Conservation (phyloP, 2,113 vertebrate species). For the Mustela nigripes region DNA sequence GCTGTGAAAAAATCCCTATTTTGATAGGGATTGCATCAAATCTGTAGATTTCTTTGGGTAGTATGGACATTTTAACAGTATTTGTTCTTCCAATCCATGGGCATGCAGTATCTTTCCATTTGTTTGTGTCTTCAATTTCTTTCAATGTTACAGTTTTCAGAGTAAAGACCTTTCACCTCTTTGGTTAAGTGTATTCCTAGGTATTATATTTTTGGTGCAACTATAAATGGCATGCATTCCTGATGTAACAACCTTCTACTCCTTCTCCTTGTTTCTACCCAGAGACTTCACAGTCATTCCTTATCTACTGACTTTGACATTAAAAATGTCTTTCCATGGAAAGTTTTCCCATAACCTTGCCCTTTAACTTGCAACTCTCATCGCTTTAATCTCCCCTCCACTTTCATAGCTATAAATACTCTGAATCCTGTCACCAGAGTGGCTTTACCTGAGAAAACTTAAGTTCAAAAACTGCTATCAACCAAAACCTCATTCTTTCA, state of each 20-base stretch:
- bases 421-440: background rate
- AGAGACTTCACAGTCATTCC: background rate
- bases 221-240: background rate
- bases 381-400: background rate
- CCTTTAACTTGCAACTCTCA: background rate
- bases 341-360: background rate
- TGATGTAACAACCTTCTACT: background rate
- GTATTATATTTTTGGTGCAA: background rate
- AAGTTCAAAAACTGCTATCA: background rate
- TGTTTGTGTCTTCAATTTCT: background rate
- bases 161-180: background rate
- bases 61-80: background rate
- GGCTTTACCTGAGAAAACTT: constrained; percentile 7
- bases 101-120: background rate
- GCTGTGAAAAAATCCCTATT: background rate
- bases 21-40: background rate
- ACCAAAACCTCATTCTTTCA: background rate
- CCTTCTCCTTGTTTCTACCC: background rate
- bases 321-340: background rate
- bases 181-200: background rate
- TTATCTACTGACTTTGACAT: background rate
- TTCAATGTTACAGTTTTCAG: background rate
- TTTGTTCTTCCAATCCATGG: background rate
- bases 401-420: background rate
- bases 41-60: background rate